Conservation (phyloP, 2,797 vertebrate species). For the Orientallactaga sibirica region DNA sequence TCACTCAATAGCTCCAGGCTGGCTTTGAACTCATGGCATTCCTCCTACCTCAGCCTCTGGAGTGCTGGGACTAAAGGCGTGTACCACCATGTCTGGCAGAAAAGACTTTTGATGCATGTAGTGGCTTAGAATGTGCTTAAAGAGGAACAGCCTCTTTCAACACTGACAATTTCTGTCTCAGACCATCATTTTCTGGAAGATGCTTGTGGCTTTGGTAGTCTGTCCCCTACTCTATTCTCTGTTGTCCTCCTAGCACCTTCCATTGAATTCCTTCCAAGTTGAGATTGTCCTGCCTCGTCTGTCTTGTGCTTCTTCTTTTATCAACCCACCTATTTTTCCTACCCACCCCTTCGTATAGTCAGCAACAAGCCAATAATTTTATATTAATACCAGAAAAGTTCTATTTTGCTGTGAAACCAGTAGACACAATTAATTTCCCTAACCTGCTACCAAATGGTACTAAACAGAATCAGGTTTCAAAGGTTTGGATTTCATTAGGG, state of each 20-base stretch:
- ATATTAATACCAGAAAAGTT: slow-evolving; percentile 76
- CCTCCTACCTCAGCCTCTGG: too few species aligned
- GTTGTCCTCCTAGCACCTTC: not conserved
- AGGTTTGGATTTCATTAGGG: slow-evolving; percentile 69
- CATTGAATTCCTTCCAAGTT: not conserved
- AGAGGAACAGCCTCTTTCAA: not conserved
- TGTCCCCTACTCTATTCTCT: not conserved
- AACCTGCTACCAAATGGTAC: slow-evolving; percentile 66
- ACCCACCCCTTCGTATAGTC: not conserved
- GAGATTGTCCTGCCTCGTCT: not conserved
- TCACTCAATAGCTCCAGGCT: too few species aligned
- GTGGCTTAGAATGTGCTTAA: not conserved
- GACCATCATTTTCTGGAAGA: not conserved
- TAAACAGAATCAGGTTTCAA: slow-evolving; percentile 72
- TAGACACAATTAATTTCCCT: slow-evolving; percentile 51
- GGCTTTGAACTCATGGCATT: too few species aligned
- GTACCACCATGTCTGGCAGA: too few species aligned
- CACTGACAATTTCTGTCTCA: not conserved
- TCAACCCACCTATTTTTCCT: not conserved
- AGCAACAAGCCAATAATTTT: slow-evolving; percentile 75
- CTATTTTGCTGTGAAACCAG: slow-evolving; percentile 73
- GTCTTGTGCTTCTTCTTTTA: not conserved
- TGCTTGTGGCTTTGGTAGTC: not conserved
- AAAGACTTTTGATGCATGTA: not conserved
- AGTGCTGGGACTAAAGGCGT: too few species aligned